Evolutionary conservation across 2,113 vertebrate species (phyloP).

Genomic region (Centropus unirufus): DNA sequence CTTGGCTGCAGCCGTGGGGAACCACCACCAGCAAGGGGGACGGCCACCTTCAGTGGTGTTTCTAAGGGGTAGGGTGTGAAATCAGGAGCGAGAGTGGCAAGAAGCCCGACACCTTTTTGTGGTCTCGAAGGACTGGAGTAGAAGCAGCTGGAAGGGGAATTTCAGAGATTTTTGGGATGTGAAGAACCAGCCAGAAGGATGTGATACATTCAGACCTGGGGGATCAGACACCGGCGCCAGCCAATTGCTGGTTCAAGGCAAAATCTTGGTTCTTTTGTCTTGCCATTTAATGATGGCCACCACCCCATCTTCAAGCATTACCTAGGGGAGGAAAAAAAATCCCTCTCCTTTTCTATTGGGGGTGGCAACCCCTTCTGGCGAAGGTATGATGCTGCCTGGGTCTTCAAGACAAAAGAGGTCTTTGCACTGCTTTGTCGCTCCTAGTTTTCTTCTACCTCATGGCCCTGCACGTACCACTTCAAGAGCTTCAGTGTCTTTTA

Average conservation of each 20-base stretch:
- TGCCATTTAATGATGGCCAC: not conserved
- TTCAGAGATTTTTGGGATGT: not conserved
- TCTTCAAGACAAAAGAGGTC: not conserved
- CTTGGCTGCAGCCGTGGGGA: not conserved
- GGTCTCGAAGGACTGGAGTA: not conserved
- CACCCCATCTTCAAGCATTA: not conserved
- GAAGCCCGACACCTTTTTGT: not conserved
- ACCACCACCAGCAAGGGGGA: not conserved
- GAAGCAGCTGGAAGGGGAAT: not conserved
- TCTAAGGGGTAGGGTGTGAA: not conserved
- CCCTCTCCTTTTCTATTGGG: not conserved
- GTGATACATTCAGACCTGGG: not conserved
- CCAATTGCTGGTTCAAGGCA: not conserved
- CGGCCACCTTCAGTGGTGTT: not conserved
- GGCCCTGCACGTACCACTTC: not conserved
- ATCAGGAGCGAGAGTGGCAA: fast-evolving
- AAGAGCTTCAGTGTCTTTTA: not conserved
- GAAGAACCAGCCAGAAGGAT: not conserved
- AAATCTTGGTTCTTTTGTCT: not conserved
- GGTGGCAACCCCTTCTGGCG: not conserved
- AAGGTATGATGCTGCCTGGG: fast-evolving
- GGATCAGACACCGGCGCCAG: not conserved
- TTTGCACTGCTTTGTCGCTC: not conserved
- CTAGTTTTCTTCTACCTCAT: not conserved
- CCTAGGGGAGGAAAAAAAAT: not conserved